These are phyloP conservation scores for Boulengeromyrus knoepffleri DNA, from an alignment of 2,113 vertebrate genomes.

Conservation along the genomic window DNA sequence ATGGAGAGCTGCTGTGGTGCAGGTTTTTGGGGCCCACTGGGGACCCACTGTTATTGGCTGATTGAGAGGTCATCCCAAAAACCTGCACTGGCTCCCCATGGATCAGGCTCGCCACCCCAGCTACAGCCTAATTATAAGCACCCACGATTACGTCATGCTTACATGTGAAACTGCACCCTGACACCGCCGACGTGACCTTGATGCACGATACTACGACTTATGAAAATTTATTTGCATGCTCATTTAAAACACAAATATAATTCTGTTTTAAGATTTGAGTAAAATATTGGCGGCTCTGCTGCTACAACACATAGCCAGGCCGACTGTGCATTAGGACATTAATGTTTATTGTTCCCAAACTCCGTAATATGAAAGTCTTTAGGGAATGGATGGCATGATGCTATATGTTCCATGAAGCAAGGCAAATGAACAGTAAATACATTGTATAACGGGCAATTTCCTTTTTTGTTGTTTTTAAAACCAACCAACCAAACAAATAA, in stretches of 20 bases:
- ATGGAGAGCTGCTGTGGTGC: not conserved
- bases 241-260: not conserved
- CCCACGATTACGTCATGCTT: not conserved
- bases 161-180: not conserved
- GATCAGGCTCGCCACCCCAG: not conserved
- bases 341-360: not conserved
- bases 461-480: not conserved
- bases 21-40: not conserved
- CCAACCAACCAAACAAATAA: not conserved
- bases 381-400: not conserved
- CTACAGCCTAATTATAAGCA: not conserved
- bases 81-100: not conserved
- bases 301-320: not conserved
- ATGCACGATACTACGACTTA: not conserved
- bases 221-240: not conserved
- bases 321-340: not conserved
- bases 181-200: not conserved
- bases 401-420: not conserved
- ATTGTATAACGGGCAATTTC: not conserved
- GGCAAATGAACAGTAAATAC: not conserved
- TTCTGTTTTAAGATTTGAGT: not conserved
- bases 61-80: not conserved
- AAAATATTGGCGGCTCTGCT: not conserved
- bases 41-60: not conserved
- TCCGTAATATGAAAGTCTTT: not conserved